Percentiles rank a stretch among this genome's conserved stretches.
Evolutionary conservation across 1,140 invertebrate species (phyloP).

Genomic region (Bombus superbus): DNA sequence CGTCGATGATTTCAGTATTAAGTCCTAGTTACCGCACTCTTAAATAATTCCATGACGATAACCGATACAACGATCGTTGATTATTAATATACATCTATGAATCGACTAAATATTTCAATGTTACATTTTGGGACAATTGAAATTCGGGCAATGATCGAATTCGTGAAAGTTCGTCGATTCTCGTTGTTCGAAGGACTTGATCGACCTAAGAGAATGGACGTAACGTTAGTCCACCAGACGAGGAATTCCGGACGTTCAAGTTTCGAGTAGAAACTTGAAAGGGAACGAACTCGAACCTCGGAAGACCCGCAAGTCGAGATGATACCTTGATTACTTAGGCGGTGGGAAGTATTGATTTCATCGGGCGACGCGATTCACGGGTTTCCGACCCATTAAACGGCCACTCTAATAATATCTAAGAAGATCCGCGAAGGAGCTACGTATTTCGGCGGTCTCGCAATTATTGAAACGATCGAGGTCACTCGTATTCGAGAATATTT

Average conservation of each 20-base stretch:
- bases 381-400: constrained; percentile 80
- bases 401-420: constrained; percentile 65
- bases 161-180: background rate
- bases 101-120: too few species aligned
- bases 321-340: constrained; percentile 83
- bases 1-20: too few species aligned
- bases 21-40: too few species aligned
- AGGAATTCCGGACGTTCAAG: constrained; percentile 33
- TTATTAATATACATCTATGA: too few species aligned
- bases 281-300: constrained; percentile 73
- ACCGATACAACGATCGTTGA: too few species aligned
- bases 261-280: constrained; percentile 63
- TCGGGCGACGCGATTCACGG: constrained; percentile 80
- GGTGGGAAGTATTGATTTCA: constrained; percentile 82
- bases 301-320: constrained; percentile 83
- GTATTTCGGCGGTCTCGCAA: constrained; percentile 2
- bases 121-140: too few species aligned
- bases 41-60: too few species aligned
- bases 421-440: constrained; percentile 36
- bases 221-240: constrained; percentile 13
- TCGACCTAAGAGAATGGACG: constrained; percentile 21
- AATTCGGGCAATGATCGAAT: background rate
- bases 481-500: background rate
- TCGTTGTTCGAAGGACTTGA: background rate
- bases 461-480: background rate